These are phyloP conservation scores for Chondrosia reniformis DNA, from an alignment of 37 sponge, comb jelly and placozoan genomes.

Conservation along the genomic window DNA sequence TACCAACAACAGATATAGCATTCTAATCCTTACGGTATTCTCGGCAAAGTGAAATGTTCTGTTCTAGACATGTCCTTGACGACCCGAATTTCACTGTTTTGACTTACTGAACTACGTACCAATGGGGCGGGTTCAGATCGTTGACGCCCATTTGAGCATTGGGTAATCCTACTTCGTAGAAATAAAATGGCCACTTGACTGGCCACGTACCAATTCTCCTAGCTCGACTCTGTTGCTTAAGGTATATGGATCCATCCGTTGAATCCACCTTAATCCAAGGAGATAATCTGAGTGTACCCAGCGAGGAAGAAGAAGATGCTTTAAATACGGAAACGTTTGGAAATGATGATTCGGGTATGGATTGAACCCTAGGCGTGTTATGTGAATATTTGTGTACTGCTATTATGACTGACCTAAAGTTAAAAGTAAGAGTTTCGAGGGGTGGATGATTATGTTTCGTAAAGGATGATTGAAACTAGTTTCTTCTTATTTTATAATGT, in stretches of 20 bases:
- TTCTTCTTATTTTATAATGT: too few species aligned
- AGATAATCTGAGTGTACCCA: background rate
- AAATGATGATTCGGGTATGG: too few species aligned
- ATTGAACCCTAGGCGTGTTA: too few species aligned
- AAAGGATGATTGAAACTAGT: too few species aligned
- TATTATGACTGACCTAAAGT: too few species aligned
- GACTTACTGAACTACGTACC: background rate
- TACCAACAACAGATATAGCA: too few species aligned
- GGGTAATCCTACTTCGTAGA: background rate
- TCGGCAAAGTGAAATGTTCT: slow-evolving; percentile 9
- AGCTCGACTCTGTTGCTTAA: background rate
- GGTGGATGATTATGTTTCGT: too few species aligned
- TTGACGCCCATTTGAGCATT: background rate
- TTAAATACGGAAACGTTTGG: slow-evolving; percentile 18
- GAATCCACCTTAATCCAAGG: background rate
- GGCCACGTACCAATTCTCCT: too few species aligned
- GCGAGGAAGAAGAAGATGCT: background rate
- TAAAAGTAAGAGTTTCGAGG: too few species aligned
- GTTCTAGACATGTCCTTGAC: slow-evolving; percentile 10
- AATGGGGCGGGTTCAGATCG: too few species aligned
- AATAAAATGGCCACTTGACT: slow-evolving; percentile 3
- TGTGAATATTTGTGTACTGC: too few species aligned
- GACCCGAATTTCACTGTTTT: background rate
- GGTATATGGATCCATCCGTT: background rate
- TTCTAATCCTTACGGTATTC: slow-evolving; percentile 21